A percentile compares a stretch with the other conserved stretches of the same genome.
phyloP scores from a whole-genome alignment of 2,888 invertebrate species.

The Spicauda simplicius region DNA sequence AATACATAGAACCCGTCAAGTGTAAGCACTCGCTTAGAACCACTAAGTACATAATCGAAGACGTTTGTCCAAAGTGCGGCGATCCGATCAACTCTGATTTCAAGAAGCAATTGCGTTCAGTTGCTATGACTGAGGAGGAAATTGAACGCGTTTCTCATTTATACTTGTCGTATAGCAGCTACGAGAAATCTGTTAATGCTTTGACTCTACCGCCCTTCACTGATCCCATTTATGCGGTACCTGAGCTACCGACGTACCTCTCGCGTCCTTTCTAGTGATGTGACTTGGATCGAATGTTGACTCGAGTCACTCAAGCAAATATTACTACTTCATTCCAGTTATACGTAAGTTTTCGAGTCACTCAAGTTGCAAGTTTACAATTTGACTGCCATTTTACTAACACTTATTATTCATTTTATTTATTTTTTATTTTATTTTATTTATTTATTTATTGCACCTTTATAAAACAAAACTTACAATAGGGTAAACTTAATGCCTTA shows the following conservation, averaged over 20 bases:
- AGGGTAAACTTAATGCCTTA: too few species aligned
- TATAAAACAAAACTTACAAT: too few species aligned
- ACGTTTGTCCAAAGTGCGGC: slow-evolving; percentile 69
- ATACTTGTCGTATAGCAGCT: slow-evolving; percentile 65
- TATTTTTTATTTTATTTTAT: too few species aligned
- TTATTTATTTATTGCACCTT: too few species aligned
- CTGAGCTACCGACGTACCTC: slow-evolving; percentile 66
- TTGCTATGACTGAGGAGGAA: slow-evolving; percentile 71
- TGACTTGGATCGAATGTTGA: too few species aligned
- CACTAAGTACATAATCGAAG: slow-evolving; percentile 58
- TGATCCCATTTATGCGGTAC: slow-evolving; percentile 71
- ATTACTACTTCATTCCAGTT: too few species aligned
- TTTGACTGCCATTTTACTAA: too few species aligned
- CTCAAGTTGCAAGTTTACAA: too few species aligned
- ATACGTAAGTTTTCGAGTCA: too few species aligned
- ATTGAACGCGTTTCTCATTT: slow-evolving; percentile 67
- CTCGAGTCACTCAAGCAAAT: too few species aligned
- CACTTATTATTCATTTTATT: too few species aligned
- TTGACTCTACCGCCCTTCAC: slow-evolving; percentile 69
- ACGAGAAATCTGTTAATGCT: slow-evolving; percentile 67
- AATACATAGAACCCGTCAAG: slow-evolving; percentile 65
- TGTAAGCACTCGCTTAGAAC: slow-evolving; percentile 61
- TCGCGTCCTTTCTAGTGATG: slow-evolving; percentile 41
- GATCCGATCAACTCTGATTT: slow-evolving; percentile 65
- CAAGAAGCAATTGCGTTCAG: slow-evolving; percentile 64